phyloP scores from a whole-genome alignment of 2,113 vertebrate species.

The Garra rufa region DNA sequence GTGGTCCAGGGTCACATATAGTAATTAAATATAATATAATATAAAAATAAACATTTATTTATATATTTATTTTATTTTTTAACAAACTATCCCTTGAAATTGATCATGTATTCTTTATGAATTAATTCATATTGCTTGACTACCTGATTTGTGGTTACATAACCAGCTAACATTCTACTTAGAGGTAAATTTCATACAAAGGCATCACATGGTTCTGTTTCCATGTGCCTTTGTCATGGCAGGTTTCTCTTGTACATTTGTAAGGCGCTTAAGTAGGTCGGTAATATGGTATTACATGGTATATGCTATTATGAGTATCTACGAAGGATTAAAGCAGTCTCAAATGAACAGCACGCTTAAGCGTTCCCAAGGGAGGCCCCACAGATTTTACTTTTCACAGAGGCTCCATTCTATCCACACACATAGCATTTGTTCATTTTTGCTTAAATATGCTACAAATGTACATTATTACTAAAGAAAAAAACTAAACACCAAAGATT shows the following conservation, averaged over 20 bases:
- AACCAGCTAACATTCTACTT: background rate
- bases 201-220: background rate
- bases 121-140: background rate
- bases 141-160: background rate
- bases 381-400: slow-evolving; percentile 9
- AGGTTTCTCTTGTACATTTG: background rate
- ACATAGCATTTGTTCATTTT: background rate
- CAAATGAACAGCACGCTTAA: slow-evolving; percentile 28
- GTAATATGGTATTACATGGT: slow-evolving; percentile 34
- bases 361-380: slow-evolving; percentile 21
- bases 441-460: background rate
- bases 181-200: background rate
- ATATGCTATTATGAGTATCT: slow-evolving; percentile 20
- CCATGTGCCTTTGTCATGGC: background rate
- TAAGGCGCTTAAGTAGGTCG: slow-evolving; percentile 19
- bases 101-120: background rate
- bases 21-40: no score
- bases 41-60: no score
- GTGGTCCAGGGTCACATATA: no score
- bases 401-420: slow-evolving; percentile 11
- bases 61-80: no score
- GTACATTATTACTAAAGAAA: background rate
- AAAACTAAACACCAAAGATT: background rate
- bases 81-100: background rate
- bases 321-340: slow-evolving; percentile 25